Evolutionary conservation across 2,797 vertebrate species (phyloP).

Genomic region (Rhabdomys pumilio): DNA sequence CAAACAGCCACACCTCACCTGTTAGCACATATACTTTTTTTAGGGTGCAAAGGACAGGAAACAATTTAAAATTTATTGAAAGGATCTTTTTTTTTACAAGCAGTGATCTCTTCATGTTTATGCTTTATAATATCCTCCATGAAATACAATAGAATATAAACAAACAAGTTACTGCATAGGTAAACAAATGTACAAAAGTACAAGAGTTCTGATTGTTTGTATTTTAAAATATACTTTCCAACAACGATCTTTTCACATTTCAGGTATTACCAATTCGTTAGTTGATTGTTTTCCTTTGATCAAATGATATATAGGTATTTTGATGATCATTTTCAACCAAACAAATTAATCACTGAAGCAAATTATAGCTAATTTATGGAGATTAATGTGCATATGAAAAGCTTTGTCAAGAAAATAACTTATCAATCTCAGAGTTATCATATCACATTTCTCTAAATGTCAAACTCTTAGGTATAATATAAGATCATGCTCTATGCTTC

Average conservation of each 20-base stretch:
- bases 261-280: slow-evolving; percentile 4
- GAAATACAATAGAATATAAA: slow-evolving; percentile 8
- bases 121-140: neutral
- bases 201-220: neutral
- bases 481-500: neutral
- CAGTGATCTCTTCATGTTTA: slow-evolving; percentile 52
- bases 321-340: slow-evolving; percentile 35
- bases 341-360: neutral
- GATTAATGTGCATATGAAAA: slow-evolving; percentile 5
- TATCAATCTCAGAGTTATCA: neutral
- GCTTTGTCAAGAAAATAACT: slow-evolving; percentile 30
- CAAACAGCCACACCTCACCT: slow-evolving; percentile 59
- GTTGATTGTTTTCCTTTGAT: neutral
- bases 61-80: slow-evolving; percentile 62
- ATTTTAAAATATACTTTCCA: neutral
- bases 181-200: neutral
- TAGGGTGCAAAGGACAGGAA: neutral
- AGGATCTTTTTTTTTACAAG: slow-evolving; percentile 39
- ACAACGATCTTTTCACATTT: slow-evolving; percentile 23
- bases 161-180: neutral
- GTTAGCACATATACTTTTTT: slow-evolving; percentile 58
- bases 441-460: neutral
- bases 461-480: neutral
- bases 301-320: neutral
- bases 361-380: slow-evolving; percentile 39